Conservation (phyloP, 2,888 invertebrate genomes). For the Perizoma flavofasciatum region DNA sequence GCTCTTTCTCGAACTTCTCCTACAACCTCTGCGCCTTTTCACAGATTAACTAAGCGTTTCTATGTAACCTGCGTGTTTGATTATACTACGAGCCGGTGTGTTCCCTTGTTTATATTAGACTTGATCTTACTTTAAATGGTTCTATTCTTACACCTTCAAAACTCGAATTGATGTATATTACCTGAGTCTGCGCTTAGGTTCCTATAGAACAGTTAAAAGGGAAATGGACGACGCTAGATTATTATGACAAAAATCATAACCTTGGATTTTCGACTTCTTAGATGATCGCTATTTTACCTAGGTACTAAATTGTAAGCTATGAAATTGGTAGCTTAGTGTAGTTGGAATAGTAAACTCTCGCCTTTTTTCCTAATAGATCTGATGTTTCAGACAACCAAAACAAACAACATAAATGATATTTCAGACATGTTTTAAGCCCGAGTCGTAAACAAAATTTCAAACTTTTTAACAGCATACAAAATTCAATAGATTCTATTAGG, state of each 20-base stretch:
- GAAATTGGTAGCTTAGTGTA: no score
- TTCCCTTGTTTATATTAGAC: constrained; percentile 79
- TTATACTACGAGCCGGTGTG: constrained; percentile 71
- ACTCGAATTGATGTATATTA: constrained; percentile 44
- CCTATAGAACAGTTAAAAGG: no score
- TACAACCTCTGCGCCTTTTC: constrained; percentile 52
- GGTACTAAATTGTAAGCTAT: no score
- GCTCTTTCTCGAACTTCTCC: constrained; percentile 43
- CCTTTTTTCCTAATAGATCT: not conserved
- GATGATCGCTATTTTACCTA: no score
- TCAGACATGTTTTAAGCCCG: constrained; percentile 24
- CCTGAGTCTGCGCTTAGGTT: no score
- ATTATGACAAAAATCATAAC: no score
- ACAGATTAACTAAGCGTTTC: constrained; percentile 25
- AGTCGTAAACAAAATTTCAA: constrained; percentile 36
- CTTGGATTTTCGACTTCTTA: no score
- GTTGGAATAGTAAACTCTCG: not conserved
- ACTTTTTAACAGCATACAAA: constrained; percentile 41
- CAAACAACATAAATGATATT: constrained; percentile 23
- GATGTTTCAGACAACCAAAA: constrained; percentile 4
- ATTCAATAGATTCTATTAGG: constrained; percentile 59
- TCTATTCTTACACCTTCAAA: constrained; percentile 74
- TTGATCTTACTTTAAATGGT: constrained; percentile 79
- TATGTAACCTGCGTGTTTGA: constrained; percentile 69
- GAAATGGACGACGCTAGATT: no score